These are phyloP conservation scores for Eupeodes luniger DNA, from an alignment of 2,888 invertebrate genomes.

Conservation along the genomic window DNA sequence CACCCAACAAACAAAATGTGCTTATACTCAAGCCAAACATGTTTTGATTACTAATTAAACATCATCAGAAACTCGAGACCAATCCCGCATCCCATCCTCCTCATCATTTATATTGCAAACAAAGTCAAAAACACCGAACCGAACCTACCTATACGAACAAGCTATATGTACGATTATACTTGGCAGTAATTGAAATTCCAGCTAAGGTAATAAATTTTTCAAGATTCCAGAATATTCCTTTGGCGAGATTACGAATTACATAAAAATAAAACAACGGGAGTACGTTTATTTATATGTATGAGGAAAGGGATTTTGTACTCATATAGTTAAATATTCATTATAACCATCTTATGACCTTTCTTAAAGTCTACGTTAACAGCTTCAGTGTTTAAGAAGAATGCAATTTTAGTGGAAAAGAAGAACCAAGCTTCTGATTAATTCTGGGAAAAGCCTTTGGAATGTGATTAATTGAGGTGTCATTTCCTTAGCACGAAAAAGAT, in stretches of 20 bases:
- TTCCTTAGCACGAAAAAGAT: background rate
- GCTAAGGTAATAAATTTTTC: constrained; percentile 35
- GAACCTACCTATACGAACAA: too few relatives aligned
- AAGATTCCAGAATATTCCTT: constrained; percentile 53
- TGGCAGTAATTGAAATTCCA: constrained; percentile 42
- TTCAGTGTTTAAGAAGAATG: background rate
- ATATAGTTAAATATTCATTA: too few relatives aligned
- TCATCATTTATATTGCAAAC: constrained; percentile 40
- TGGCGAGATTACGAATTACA: background rate
- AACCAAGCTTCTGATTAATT: background rate
- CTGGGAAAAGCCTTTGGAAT: constrained; percentile 32
- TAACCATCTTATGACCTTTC: background rate
- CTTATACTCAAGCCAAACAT: constrained; percentile 41
- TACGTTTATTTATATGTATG: background rate
- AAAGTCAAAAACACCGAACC: background rate
- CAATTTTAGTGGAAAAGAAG: background rate
- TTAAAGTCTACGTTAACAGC: background rate
- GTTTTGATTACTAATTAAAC: constrained; percentile 63
- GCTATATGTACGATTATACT: too few relatives aligned
- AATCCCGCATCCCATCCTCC: background rate
- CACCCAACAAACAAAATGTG: constrained; percentile 25
- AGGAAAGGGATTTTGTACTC: background rate
- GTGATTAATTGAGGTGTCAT: constrained; percentile 42
- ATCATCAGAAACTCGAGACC: background rate
- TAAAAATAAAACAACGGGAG: background rate